phyloP scores from a whole-genome alignment of 1,140 invertebrate species.

The Tenebrio molitor region DNA sequence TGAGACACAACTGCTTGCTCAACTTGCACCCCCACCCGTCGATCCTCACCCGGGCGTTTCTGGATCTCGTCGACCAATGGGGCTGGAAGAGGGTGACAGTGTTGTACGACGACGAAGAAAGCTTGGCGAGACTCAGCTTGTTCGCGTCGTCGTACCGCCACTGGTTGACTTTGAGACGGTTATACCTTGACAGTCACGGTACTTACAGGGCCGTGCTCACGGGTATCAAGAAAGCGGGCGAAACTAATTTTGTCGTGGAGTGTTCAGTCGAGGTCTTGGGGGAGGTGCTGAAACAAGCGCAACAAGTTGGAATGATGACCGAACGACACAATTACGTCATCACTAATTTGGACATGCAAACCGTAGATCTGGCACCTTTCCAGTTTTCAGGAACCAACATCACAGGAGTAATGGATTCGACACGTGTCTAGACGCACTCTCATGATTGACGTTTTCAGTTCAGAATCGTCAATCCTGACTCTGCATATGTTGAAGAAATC shows the following conservation, averaged over 20 bases:
- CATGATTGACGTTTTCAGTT: no score
- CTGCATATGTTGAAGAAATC: conserved; percentile 68
- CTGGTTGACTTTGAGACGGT: conserved; percentile 72
- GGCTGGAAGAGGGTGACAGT: conserved; percentile 89
- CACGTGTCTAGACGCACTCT: no score
- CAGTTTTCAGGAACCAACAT: conserved; percentile 90
- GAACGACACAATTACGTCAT: conserved; percentile 83
- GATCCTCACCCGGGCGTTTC: conserved; percentile 77
- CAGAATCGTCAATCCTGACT: conserved; percentile 51
- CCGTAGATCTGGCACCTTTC: conserved; percentile 83
- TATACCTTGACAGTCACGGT: conserved; percentile 69
- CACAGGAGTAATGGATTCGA: conserved; percentile 79
- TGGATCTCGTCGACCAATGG: conserved; percentile 78
- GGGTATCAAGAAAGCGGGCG: conserved; percentile 73
- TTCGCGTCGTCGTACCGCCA: conserved; percentile 79
- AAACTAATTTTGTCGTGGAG: conserved; percentile 83
- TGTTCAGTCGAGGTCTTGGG: conserved; percentile 78
- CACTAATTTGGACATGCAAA: conserved; percentile 85
- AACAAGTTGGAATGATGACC: conserved; percentile 88
- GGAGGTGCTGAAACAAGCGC: conserved; percentile 77
- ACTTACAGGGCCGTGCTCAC: conserved; percentile 73
- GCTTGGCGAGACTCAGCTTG: conserved; percentile 82
- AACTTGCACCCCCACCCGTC: conserved; percentile 89
- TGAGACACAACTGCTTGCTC: conserved; percentile 76
- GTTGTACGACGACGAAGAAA: conserved; percentile 85